Evolutionary conservation across 2,888 invertebrate genomes (phyloP).

Genomic region (Dasysyrphus tricinctus): DNA sequence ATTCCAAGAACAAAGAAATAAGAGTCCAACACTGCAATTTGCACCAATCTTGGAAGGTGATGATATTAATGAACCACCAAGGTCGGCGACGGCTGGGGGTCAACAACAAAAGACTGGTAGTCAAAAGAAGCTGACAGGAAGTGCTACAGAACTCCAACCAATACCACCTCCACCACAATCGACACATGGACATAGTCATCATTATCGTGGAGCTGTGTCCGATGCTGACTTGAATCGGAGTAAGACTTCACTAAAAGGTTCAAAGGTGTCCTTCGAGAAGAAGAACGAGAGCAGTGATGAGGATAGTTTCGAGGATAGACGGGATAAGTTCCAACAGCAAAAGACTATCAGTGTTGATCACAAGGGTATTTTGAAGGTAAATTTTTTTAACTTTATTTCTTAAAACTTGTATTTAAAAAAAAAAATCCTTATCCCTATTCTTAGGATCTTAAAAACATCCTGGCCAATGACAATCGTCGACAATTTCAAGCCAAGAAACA

Average conservation of each 20-base stretch:
- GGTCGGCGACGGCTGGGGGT: slow-evolving; percentile 64
- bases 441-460: slow-evolving; percentile 81
- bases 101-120: slow-evolving; percentile 53
- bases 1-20: slow-evolving; percentile 77
- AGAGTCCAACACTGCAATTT: slow-evolving; percentile 81
- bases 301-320: slow-evolving; percentile 83
- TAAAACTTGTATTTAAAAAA: neutral
- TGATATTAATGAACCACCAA: slow-evolving; percentile 78
- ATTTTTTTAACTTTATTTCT: neutral
- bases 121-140: slow-evolving; percentile 76
- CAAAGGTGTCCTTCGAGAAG: slow-evolving; percentile 82
- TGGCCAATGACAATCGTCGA: slow-evolving; percentile 82
- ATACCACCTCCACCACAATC: slow-evolving; percentile 82
- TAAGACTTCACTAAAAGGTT: slow-evolving; percentile 82
- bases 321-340: slow-evolving; percentile 82
- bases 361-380: slow-evolving; percentile 83
- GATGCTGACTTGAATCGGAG: slow-evolving; percentile 80
- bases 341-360: slow-evolving; percentile 83
- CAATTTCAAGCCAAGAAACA: slow-evolving; percentile 84
- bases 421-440: neutral
- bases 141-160: slow-evolving; percentile 79
- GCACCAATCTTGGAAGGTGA: slow-evolving; percentile 78
- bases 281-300: slow-evolving; percentile 82
- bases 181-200: slow-evolving; percentile 80
- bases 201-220: slow-evolving; percentile 79